Percentiles rank a stretch among this genome's conserved stretches.
Evolutionary conservation across 2,113 vertebrate species (phyloP).

Genomic region (Grammomys dolichurus): DNA sequence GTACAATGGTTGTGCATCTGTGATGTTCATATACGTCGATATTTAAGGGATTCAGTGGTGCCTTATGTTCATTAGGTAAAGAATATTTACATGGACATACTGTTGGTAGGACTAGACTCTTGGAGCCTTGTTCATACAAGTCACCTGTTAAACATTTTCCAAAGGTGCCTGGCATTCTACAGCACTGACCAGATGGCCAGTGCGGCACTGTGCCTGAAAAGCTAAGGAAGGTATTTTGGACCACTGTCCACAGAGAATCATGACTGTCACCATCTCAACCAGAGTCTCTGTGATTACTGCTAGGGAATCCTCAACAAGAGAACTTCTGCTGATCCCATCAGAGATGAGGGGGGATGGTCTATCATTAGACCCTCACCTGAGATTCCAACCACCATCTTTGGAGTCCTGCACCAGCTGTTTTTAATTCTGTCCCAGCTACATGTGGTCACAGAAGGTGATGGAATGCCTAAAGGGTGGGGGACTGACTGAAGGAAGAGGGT

Average conservation of each 20-base stretch:
- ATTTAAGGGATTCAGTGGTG: neutral
- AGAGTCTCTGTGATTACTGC: neutral
- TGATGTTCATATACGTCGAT: neutral
- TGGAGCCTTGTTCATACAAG: fast-evolving
- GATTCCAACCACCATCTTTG: neutral
- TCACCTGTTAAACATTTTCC: neutral
- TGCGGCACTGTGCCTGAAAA: fast-evolving
- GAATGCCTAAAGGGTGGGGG: neutral
- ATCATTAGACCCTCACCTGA: neutral
- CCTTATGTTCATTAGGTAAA: neutral
- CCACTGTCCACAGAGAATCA: neutral
- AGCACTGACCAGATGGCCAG: fast-evolving
- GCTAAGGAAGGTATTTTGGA: neutral
- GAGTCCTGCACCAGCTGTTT: neutral
- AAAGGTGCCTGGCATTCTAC: fast-evolving
- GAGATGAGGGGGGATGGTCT: too few relatives aligned
- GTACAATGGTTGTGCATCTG: fast-evolving
- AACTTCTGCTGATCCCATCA: too few relatives aligned
- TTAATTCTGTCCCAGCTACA: neutral
- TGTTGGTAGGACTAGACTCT: neutral
- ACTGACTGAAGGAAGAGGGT: neutral
- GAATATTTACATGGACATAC: neutral
- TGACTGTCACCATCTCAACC: neutral
- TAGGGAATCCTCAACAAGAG: neutral
- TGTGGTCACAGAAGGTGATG: neutral